Conservation (phyloP, 2,113 vertebrate genomes). For the Candoia aspera region DNA sequence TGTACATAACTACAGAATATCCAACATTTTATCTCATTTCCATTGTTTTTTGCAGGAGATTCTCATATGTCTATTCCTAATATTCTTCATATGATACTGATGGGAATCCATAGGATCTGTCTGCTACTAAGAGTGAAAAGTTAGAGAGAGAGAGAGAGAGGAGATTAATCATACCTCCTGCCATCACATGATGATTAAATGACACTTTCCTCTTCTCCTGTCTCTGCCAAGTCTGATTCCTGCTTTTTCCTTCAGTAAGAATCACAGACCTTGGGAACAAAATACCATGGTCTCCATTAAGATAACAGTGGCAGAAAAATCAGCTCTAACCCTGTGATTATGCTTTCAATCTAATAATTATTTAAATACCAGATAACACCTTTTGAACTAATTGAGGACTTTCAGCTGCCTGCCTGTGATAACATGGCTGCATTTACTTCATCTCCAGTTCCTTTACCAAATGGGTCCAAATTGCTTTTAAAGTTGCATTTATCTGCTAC, state of each 20-base stretch:
- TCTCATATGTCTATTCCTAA: constrained; percentile 46
- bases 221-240: constrained; percentile 3
- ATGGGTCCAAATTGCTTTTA: constrained; percentile 64
- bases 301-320: constrained; percentile 79
- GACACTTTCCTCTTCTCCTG: constrained; percentile 60
- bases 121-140: constrained; percentile 85
- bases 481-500: constrained; percentile 50
- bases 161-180: constrained; percentile 75
- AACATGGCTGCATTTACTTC: constrained; percentile 62
- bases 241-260: constrained; percentile 70
- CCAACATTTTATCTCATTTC: constrained; percentile 72
- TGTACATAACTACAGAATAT: constrained; percentile 68
- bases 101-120: constrained; percentile 76
- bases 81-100: constrained; percentile 74
- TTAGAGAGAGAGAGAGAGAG: constrained; percentile 72
- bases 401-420: constrained; percentile 69
- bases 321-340: constrained; percentile 81
- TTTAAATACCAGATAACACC: constrained; percentile 85
- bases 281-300: constrained; percentile 82
- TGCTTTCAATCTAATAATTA: constrained; percentile 84
- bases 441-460: constrained; percentile 69
- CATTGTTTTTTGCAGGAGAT: constrained; percentile 52
- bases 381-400: constrained; percentile 82
- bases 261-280: constrained; percentile 84
- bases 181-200: constrained; percentile 76